Base-by-base conservation (phyloP, 2,888 invertebrate genomes). In the Tetropium fuscum region DNA sequence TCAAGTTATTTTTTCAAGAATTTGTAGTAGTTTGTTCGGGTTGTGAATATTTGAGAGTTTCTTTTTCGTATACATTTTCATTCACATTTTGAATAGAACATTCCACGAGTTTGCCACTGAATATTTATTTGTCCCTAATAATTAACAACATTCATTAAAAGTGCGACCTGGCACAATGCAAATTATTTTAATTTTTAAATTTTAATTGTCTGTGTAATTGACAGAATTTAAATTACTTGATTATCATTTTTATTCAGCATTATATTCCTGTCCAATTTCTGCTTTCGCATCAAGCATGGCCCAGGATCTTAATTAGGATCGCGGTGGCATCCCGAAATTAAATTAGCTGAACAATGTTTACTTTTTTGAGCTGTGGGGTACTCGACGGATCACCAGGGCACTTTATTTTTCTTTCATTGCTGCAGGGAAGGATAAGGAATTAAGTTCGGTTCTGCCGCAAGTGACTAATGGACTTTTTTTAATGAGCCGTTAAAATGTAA, bases 171-270 rank as follows among this genome's bases (percentile, higher is more conserved):
- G 22, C 48, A 20, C 36, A 48, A 48, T 48, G 48, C 36, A 36
- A 48, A 48, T 48, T 48, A 8, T 36, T 20, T 36, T 20, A 25
- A 48, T 36, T 48, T 34, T 48, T 48, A 36, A 36, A 48, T 48
- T 36, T 48, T 48, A 48, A 48, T 51, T 51, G 40, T 49, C 34
- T 43, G 34, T 19, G 45, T 38, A 58, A 64, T 53, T 43, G 45
- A 58, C 41, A 30, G 60, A 60, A 64, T 60, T 58, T 64, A 64
- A 56, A 64, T 64, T 60, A 44, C 60, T 53, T 45, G 15, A 64
- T 64, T 64, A 64, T 53, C 58, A 32, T 51, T 58, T 53, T 43
- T 36, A 56, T 59, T 53, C 15, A 49, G 51, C 45, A 25, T 34
- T 44, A 27, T 53, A 27, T 16, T 13, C 27, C 13, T 27, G 16